Base-by-base conservation (phyloP, 1,140 invertebrate genomes). In the Drosophila neocordata region DNA sequence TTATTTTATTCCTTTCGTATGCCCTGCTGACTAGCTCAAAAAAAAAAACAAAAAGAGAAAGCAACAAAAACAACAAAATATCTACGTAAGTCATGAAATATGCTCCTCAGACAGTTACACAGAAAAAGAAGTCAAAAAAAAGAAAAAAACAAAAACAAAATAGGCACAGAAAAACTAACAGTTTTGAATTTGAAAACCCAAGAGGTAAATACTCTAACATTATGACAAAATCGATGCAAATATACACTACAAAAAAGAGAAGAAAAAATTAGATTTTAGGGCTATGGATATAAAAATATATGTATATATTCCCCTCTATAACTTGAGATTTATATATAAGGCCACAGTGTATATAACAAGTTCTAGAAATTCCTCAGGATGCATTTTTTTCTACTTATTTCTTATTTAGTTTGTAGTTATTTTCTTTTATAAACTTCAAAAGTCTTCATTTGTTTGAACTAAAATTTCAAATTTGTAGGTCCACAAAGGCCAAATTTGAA, bases 71-170 rank as follows among this genome's bases (percentile, higher is more conserved):
- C 53, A 56, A 56, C 53, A 18, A 67, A 73, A 77, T 79, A 79
- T 79, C 76, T 70, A 84, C 66, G 69, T 77, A 79, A 84, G 76
- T 66, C 69, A 71, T 83, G 76, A 84, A 83, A 79, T 84, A 84
- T 83, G 76, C 69, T 83, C 68, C 69, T 74, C 51, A 65, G 62
- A 65, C 79, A 55, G 69, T 58, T 56, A 64, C 7, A 62, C 20
- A 55, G 52, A 60, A 18, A 24, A 52, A 13, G 24, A 8, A 13
- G 22, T 24, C 11, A 35, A 51, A 9, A 41, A n/a, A 24, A 9
- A 59, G 24, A 38, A 37, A 13, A 12, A 44, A 27, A 8, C 3
- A 13, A 13, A n/a, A n/a, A n/a, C n/a, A n/a, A n/a, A n/a, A n/a
- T n/a, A n/a, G n/a, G n/a, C n/a, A n/a, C n/a, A n/a, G 22, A 2